Conservation (phyloP, 1,140 invertebrate species). For the Lithobius niger region DNA sequence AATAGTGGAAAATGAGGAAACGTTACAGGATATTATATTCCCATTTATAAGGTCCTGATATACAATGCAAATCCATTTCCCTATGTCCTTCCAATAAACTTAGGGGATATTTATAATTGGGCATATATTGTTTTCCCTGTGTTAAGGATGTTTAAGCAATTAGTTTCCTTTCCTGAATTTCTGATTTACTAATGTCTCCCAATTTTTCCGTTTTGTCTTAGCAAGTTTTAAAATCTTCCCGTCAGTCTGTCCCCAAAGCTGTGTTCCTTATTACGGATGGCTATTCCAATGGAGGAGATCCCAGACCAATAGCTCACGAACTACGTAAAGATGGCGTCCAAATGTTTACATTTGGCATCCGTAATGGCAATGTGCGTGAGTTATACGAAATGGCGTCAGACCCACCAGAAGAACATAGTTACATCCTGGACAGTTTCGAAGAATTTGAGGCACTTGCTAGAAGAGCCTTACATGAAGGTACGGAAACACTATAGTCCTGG, state of each 20-base stretch:
- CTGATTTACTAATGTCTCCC: too few relatives aligned
- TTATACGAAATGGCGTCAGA: conserved; percentile 49
- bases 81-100: too few relatives aligned
- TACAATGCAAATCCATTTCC: too few relatives aligned
- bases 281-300: conserved; percentile 57
- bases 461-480: conserved; percentile 52
- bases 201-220: conserved; percentile 22
- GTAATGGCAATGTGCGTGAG: conserved; percentile 50
- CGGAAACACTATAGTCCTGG: too few relatives aligned
- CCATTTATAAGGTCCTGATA: too few relatives aligned
- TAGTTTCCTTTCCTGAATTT: too few relatives aligned
- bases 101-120: too few relatives aligned
- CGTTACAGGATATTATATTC: too few relatives aligned
- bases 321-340: conserved; percentile 39
- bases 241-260: conserved; percentile 41
- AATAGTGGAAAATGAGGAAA: too few relatives aligned
- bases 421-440: conserved; percentile 51
- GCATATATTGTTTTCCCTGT: too few relatives aligned
- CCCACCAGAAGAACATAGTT: conserved; percentile 48
- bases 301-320: conserved; percentile 40
- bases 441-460: conserved; percentile 56
- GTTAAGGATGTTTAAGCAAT: too few relatives aligned
- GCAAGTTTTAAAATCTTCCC: conserved; percentile 40
- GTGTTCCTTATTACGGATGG: conserved; percentile 57
- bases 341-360: conserved; percentile 55